A percentile compares a stretch with the other conserved stretches of the same genome.
These are phyloP conservation scores for Nettapus auritus DNA, from an alignment of 2,113 vertebrate genomes.

Conservation along the genomic window DNA sequence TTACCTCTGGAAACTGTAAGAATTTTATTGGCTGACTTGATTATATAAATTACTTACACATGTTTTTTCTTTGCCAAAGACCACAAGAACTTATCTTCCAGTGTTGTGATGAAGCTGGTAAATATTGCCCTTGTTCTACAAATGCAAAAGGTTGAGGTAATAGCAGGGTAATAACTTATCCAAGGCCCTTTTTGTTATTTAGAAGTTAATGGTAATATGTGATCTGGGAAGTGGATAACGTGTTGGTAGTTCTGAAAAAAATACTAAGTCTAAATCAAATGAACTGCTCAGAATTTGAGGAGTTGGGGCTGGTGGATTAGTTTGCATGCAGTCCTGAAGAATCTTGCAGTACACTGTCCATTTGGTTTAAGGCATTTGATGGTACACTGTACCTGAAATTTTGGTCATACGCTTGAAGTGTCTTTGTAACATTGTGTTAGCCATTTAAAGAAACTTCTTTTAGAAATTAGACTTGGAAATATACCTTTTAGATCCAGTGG, in stretches of 20 bases:
- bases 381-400: not conserved
- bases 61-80: not conserved
- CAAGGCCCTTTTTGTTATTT: not conserved
- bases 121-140: not conserved
- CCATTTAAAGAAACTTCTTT: not conserved
- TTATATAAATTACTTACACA: not conserved
- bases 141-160: not conserved
- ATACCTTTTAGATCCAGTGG: not conserved
- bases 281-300: not conserved
- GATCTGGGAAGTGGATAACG: not conserved
- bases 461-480: not conserved
- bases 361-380: not conserved
- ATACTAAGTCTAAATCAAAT: not conserved
- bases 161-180: not conserved
- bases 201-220: not conserved
- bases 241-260: not conserved
- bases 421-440: not conserved
- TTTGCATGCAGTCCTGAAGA: not conserved
- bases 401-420: not conserved
- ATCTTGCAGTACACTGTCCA: accelerated
- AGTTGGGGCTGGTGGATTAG: not conserved
- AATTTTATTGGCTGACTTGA: not conserved
- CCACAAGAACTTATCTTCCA: not conserved
- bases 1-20: not conserved
- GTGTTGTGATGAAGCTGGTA: not conserved